These are phyloP conservation scores for Odobenus rosmarus DNA, from an alignment of 2,113 vertebrate species.

Conservation along the genomic window DNA sequence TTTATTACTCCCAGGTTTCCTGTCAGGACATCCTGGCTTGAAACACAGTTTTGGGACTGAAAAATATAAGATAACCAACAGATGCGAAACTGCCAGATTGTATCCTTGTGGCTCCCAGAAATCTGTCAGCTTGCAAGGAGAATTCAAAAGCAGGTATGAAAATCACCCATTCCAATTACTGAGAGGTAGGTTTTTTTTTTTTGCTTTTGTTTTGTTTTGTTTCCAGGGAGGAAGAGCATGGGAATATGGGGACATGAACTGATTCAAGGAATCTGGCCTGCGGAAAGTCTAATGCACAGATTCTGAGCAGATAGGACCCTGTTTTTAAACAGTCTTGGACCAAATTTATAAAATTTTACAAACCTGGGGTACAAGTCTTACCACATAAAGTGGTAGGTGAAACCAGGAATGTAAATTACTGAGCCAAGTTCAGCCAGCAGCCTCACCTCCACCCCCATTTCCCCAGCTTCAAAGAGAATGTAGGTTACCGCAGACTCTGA, in stretches of 20 bases:
- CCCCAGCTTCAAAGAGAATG: not conserved
- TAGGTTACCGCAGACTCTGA: not conserved
- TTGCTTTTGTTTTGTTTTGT: not conserved
- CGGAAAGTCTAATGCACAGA: not conserved
- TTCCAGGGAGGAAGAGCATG: not conserved
- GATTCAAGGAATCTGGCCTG: not conserved
- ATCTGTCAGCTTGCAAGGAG: conserved; percentile 33
- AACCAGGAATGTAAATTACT: not conserved
- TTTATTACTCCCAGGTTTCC: conserved; percentile 57
- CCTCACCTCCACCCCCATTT: not conserved
- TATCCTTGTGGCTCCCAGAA: conserved; percentile 20
- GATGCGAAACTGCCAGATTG: not conserved
- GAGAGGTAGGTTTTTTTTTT: not conserved
- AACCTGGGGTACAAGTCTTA: not conserved
- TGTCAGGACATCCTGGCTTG: conserved; percentile 69
- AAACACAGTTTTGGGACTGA: conserved; percentile 47
- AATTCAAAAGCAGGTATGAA: conserved; percentile 30
- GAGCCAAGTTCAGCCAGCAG: not conserved
- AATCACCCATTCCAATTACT: not conserved
- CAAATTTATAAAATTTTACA: conserved; percentile 31
- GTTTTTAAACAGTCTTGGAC: not conserved
- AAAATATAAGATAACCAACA: conserved; percentile 45
- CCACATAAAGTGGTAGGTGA: not conserved
- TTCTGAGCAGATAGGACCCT: not conserved
- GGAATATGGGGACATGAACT: not conserved